Percentiles rank a stretch among this genome's conserved stretches.
phyloP scores from a whole-genome alignment of 2,113 vertebrate genomes.

The Monopterus albus region DNA sequence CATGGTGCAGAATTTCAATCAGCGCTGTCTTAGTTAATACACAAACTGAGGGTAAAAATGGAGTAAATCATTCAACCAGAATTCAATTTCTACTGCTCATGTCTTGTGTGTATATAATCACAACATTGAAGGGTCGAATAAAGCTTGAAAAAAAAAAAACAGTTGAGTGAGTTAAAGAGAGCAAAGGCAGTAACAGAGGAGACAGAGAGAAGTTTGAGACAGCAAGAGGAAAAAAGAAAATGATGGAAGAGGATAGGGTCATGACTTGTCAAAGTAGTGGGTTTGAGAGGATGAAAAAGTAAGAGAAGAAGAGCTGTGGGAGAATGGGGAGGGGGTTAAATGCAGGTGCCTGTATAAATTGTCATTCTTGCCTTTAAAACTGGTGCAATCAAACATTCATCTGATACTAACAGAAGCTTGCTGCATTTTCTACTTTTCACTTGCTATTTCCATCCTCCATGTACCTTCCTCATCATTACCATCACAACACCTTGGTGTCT shows the following conservation, averaged over 20 bases:
- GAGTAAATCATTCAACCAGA: conserved; percentile 50
- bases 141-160: background rate
- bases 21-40: conserved; percentile 57
- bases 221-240: conserved; percentile 11
- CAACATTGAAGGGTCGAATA: conserved; percentile 16
- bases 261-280: conserved; percentile 41
- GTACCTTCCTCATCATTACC: conserved; percentile 35
- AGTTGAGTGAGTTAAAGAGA: background rate
- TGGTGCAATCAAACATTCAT: conserved; percentile 28
- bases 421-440: background rate
- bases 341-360: conserved; percentile 4
- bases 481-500: conserved; percentile 16
- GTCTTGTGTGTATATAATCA: conserved; percentile 51
- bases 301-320: background rate
- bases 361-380: conserved; percentile 22
- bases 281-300: conserved; percentile 54
- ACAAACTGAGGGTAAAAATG: conserved; percentile 27
- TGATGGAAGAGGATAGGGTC: conserved; percentile 39
- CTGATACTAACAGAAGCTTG: conserved; percentile 11
- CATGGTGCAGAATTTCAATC: conserved; percentile 67
- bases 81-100: conserved; percentile 54
- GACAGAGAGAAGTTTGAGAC: conserved; percentile 10
- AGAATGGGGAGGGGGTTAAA: conserved; percentile 8
- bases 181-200: conserved; percentile 10
- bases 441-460: conserved; percentile 2